Percentiles rank a stretch among this genome's conserved stretches.
These are phyloP conservation scores for Champsocephalus esox DNA, from an alignment of 2,797 vertebrate species.

Conservation along the genomic window DNA sequence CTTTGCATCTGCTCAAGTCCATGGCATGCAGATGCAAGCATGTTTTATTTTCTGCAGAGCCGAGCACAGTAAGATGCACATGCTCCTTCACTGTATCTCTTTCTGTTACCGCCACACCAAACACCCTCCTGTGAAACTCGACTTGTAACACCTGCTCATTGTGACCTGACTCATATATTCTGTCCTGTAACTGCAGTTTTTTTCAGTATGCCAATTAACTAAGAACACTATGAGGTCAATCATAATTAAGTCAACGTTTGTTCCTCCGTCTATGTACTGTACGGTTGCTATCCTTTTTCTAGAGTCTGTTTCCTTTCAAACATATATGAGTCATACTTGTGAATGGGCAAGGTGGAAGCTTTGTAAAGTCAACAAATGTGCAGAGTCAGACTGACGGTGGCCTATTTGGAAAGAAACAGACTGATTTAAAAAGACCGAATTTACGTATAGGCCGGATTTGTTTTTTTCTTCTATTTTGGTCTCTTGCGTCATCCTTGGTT, in stretches of 20 bases:
- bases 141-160: constrained; percentile 12
- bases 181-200: constrained; percentile 31
- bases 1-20: constrained; percentile 54
- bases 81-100: constrained; percentile 30
- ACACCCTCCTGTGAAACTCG: constrained; percentile 30
- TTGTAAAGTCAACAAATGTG: constrained; percentile 45
- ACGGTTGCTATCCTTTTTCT: constrained; percentile 13
- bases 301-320: constrained; percentile 29
- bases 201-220: constrained; percentile 66
- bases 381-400: constrained; percentile 39
- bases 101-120: constrained; percentile 21
- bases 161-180: constrained; percentile 17
- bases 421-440: constrained; percentile 15
- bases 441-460: constrained; percentile 11
- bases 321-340: constrained; percentile 53
- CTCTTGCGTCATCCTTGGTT: neutral
- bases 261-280: neutral
- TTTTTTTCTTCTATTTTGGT: constrained; percentile 12
- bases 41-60: constrained; percentile 26
- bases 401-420: constrained; percentile 39
- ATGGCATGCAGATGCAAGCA: constrained; percentile 45
- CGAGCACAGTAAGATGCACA: constrained; percentile 33
- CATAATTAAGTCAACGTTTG: constrained; percentile 63
- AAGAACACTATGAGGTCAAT: constrained; percentile 62
- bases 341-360: constrained; percentile 31